Conservation (phyloP, 2,113 vertebrate species). For the Cynocephalus volans region DNA sequence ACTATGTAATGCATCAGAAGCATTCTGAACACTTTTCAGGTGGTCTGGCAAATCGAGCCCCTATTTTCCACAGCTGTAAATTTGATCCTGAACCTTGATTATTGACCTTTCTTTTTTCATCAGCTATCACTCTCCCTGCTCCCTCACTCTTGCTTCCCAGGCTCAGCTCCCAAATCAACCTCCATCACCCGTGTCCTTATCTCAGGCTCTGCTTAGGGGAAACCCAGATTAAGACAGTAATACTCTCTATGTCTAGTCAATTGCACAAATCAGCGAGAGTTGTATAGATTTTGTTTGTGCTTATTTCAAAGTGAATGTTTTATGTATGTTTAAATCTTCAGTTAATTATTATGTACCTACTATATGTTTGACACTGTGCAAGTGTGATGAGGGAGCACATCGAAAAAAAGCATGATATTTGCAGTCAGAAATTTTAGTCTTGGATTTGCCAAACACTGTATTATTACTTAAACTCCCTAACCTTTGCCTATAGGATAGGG, state of each 20-base stretch:
- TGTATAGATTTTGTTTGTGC: background rate
- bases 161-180: background rate
- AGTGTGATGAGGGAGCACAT: background rate
- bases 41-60: background rate
- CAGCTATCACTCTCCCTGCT: background rate
- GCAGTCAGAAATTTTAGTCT: background rate
- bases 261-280: background rate
- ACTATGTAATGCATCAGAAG: background rate
- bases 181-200: background rate
- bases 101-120: background rate
- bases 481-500: background rate
- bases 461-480: background rate
- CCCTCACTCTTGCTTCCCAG: background rate
- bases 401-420: background rate
- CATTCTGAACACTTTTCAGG: background rate
- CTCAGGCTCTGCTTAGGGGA: background rate
- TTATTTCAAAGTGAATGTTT: slow-evolving; percentile 34
- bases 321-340: background rate
- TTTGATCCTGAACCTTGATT: background rate
- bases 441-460: background rate
- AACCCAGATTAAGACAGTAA: background rate
- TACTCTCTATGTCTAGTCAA: background rate
- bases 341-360: background rate
- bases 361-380: slow-evolving; percentile 1
- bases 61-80: background rate